Base-by-base conservation (phyloP, 2,797 vertebrate species). In the Myotis findleyi region DNA sequence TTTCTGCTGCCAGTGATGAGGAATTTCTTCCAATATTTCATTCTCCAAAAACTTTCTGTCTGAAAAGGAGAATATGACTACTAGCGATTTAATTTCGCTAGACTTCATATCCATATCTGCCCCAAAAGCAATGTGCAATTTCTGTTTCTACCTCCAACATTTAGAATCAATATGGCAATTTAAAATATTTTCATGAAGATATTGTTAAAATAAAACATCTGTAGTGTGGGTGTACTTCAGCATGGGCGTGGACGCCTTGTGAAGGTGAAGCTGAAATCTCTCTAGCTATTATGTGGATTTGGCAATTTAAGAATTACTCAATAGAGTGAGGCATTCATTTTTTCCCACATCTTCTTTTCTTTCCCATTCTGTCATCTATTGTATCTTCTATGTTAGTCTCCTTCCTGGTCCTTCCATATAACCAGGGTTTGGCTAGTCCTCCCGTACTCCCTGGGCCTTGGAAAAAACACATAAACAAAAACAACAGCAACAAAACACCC, bases 11-110 rank as follows among this genome's bases (percentile, higher is more conserved):
- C 38, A 47, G 71, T 25, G 86, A 94, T 94, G 85, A 96, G 72
- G 57, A 89, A 91, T 95, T 91, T 93, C 64, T 93, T 89, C 76
- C 36, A 81, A 55, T 85, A 88, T 89, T 96, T 92, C 89, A 64
- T 96, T 94, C 86, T 86, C 36, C 12, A 66, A 77, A 77, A 95
- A 95, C 77, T 62, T 62, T 92, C 53, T 20, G 7, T 82, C 77
- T 79, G 72, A 87, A 89, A 87, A 87, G 55, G 64, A 86, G 69
- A 33, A 12, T 7, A 20, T 59, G 47, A 73, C 62, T 73, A 62
- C 6, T 68, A 82, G 79, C 30, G 3, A 83, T 85, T 80, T 94
- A 66, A 83, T 91, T 96, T 96, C 81, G 59, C 10, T 75, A 85
- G 92, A 85, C 71, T 93, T 92, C 82, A 53, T 94, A 91, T 93